Evolutionary conservation across 2,113 vertebrate genomes (phyloP).

Genomic region (Montifringilla adamsi): DNA sequence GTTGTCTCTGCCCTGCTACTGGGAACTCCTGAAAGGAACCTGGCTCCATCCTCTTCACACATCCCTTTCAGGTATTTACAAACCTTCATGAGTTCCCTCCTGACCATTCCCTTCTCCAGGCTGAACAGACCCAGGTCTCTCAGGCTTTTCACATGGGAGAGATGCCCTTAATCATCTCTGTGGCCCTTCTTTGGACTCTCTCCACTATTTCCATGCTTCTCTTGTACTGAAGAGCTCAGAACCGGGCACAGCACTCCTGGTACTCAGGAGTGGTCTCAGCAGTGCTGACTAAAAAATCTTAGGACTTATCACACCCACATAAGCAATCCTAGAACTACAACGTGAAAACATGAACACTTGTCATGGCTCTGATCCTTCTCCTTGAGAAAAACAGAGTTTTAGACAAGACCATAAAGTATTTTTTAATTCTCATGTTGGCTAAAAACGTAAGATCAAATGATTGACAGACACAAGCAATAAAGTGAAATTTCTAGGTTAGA

Average conservation of each 20-base stretch:
- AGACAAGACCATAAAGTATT: neutral
- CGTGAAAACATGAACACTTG: neutral
- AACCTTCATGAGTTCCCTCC: neutral
- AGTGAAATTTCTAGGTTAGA: neutral
- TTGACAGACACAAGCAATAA: neutral
- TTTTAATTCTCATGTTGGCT: neutral
- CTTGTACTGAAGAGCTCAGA: neutral
- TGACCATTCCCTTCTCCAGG: neutral
- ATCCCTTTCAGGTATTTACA: neutral
- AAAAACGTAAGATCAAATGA: neutral
- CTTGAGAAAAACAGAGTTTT: neutral
- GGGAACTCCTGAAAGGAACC: neutral
- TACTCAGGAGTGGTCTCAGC: neutral
- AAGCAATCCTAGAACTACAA: neutral
- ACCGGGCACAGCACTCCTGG: neutral
- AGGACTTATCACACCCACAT: neutral
- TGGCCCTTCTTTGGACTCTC: neutral
- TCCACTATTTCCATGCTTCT: neutral
- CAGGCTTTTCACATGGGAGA: neutral
- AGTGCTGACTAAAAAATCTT: neutral
- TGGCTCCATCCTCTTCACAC: fast-evolving
- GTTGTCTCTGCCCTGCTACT: neutral
- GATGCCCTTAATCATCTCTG: neutral
- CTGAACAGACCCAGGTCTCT: neutral
- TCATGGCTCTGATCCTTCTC: neutral